Evolutionary conservation across 2,888 invertebrate species (phyloP), one percentile per base, ranked within the genome.

Genomic region (Pyrocoelia pectoralis): DNA sequence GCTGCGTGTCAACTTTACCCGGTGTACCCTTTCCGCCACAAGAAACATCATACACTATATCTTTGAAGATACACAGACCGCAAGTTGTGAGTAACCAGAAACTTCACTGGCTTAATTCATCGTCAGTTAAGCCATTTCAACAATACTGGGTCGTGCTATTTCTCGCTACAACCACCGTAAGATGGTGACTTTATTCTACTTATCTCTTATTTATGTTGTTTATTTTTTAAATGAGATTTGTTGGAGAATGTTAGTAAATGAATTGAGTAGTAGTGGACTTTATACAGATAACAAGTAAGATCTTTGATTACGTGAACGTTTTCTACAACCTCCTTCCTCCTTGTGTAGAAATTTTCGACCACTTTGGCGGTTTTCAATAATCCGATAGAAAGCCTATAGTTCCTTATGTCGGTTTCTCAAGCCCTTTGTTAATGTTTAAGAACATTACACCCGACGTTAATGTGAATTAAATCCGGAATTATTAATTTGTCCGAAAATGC

Each of bases 41-140:
- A 52, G 56, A 56, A 59, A 49, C 49, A 33, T 50, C 59, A 5
- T 59, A 53, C 46, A 33, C 49, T n/a, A 56, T 66, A 53, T 58
- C 58, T 15, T 29, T 61, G 29, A 66, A 62, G 50, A 41, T 50
- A 15, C 55, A 60, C 41, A 48, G 50, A 18, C 62, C 59, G n/a
- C 66, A 66, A 50, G 59, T 59, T 40, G 66, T 62, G 28, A 66
- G 57, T 18, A 66, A 66, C 50, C 56, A 66, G 28, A 61, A 62
- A 24, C 48, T 66, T 46, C 66, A 61, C 14, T 66, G 62, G 66
- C 56, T 58, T 29, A 61, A 62, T 50, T 62, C 66, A 13, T 66
- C 66, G 24, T 18, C 59, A 1, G 19, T 17, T 6, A 51, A 13
- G n/a, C 43, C 64, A 10, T 17, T 28, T 5, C 33, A 18, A n/a